phyloP scores from a whole-genome alignment of 2,888 invertebrate genomes.

The Melikaiella ostensackeni region DNA sequence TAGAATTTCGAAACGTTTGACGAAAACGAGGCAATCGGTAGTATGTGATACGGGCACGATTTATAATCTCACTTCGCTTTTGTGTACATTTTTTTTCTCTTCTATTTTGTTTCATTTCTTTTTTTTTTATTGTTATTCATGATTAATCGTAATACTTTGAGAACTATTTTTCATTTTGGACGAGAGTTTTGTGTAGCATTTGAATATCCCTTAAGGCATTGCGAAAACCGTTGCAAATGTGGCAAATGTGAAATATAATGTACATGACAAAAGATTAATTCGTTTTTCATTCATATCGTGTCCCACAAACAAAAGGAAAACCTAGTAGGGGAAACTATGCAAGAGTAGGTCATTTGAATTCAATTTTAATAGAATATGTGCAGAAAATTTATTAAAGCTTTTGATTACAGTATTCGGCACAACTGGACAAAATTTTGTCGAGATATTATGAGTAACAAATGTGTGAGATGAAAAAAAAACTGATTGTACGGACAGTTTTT shows the following conservation, averaged over 20 bases:
- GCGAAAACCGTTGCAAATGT: slow-evolving; percentile 3
- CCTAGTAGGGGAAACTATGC: no score
- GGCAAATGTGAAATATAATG: slow-evolving; percentile 36
- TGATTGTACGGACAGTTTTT: no score
- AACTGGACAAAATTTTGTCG: no score
- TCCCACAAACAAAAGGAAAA: no score
- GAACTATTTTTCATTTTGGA: not conserved
- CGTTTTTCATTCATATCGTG: not conserved
- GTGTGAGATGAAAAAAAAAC: no score
- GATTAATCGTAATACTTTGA: not conserved
- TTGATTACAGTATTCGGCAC: no score
- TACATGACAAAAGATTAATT: slow-evolving; percentile 19
- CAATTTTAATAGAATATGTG: no score
- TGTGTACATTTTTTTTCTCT: not conserved
- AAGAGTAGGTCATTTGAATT: no score
- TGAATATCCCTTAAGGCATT: not conserved
- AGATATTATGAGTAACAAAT: no score
- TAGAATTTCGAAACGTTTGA: not conserved
- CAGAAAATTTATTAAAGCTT: no score
- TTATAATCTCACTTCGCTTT: slow-evolving; percentile 14
- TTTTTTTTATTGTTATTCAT: not conserved
- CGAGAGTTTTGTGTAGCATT: slow-evolving; percentile 3
- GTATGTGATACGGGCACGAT: slow-evolving; percentile 11
- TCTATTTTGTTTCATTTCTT: not conserved
- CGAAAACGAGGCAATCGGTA: not conserved